Conservation (phyloP, 2,888 invertebrate genomes). For the Parthenolecanium corni region DNA sequence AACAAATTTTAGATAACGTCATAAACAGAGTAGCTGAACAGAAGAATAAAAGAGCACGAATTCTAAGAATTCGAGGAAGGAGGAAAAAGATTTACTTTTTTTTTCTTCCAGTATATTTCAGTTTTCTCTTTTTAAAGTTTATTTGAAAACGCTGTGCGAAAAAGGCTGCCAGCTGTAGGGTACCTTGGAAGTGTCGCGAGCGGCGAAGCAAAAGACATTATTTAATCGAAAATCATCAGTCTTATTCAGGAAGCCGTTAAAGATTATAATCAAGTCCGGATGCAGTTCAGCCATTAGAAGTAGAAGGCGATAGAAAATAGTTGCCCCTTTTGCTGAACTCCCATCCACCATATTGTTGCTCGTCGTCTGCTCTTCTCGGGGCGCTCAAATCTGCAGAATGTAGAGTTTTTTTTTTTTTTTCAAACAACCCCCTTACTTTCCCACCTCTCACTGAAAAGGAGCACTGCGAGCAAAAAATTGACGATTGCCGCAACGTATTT, state of each 20-base stretch:
- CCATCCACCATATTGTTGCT: background rate
- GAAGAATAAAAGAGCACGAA: no score
- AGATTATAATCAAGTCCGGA: background rate
- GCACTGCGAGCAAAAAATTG: background rate
- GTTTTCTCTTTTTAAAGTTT: background rate
- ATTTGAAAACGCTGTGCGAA: background rate
- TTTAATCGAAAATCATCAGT: slow-evolving; percentile 1
- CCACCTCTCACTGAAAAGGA: no score
- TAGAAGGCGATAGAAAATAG: background rate
- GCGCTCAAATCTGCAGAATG: no score
- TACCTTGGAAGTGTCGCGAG: background rate
- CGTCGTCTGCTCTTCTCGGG: no score
- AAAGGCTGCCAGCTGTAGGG: background rate
- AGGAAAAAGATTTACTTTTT: no score
- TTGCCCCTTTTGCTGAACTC: background rate
- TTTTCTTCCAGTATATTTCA: no score
- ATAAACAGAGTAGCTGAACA: background rate
- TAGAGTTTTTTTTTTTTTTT: no score
- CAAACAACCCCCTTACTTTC: no score
- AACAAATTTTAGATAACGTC: background rate
- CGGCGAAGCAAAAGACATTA: background rate
- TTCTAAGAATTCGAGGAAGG: no score
- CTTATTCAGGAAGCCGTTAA: background rate
- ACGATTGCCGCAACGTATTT: background rate
- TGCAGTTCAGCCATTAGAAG: background rate